Percentiles rank a stretch among this genome's conserved stretches.
phyloP scores from a whole-genome alignment of 2,797 vertebrate genomes.

The Amblyraja radiata region DNA sequence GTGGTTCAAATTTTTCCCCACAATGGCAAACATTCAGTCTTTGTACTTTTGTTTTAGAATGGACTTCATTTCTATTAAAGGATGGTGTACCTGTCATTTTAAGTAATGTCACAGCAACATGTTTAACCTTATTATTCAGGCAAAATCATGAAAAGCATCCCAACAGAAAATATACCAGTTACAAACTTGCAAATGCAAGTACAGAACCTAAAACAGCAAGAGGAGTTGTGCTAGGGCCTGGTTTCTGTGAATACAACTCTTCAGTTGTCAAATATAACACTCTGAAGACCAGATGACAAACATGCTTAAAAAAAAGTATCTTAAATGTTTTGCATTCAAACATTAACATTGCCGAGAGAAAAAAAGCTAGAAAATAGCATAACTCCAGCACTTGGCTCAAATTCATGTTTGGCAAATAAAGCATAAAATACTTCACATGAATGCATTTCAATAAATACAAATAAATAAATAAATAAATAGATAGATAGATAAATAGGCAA shows the following conservation, averaged over 20 bases:
- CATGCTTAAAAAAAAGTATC: neutral
- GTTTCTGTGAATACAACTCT: neutral
- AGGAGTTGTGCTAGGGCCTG: neutral
- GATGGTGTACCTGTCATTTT: neutral
- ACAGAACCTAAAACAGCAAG: neutral
- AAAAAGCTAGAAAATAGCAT: neutral
- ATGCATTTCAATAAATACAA: neutral
- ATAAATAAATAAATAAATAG: neutral
- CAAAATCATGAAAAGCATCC: slow-evolving; percentile 5
- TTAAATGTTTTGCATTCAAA: slow-evolving; percentile 1
- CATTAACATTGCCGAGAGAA: neutral
- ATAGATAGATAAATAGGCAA: neutral
- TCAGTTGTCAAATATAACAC: neutral
- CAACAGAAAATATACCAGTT: neutral
- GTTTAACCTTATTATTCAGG: neutral
- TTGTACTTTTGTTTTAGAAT: neutral
- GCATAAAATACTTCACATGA: neutral
- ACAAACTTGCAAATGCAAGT: slow-evolving; percentile 3
- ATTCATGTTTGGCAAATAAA: neutral
- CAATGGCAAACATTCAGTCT: neutral
- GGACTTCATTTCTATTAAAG: neutral
- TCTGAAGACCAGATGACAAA: neutral
- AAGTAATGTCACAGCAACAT: neutral
- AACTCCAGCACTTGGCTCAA: neutral
- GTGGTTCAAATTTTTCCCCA: neutral